A percentile compares a stretch with the other conserved stretches of the same genome.
phyloP scores from a whole-genome alignment of 1,140 invertebrate genomes.

The Nasonia vitripennis region DNA sequence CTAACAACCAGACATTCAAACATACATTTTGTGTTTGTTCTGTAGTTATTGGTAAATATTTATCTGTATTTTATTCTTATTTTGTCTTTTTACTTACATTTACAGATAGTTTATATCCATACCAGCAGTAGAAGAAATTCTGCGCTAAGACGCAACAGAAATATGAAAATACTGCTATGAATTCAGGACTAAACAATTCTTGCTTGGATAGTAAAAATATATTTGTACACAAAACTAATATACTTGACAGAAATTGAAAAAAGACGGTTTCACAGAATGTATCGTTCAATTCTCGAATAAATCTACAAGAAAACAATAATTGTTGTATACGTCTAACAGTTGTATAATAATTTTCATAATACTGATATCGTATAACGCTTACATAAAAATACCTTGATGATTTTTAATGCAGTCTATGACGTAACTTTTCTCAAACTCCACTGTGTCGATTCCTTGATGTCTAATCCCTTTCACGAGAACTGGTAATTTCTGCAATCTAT shows the following conservation, averaged over 20 bases:
- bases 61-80: neutral
- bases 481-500: neutral
- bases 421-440: neutral
- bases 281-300: conserved; percentile 48
- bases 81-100: neutral
- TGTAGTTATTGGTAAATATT: too few relatives aligned
- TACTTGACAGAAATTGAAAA: conserved; percentile 54
- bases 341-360: too few relatives aligned
- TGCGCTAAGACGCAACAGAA: conserved; percentile 52
- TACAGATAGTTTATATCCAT: conserved; percentile 53
- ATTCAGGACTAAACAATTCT: conserved; percentile 7
- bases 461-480: too few relatives aligned
- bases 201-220: conserved; percentile 51
- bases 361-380: conserved; percentile 1
- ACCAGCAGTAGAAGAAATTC: conserved; percentile 58
- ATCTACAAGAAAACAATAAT: conserved; percentile 44
- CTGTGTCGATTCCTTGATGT: neutral
- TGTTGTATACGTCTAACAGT: too few relatives aligned
- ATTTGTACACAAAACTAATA: conserved; percentile 52
- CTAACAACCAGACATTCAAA: neutral
- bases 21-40: too few relatives aligned
- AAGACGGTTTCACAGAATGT: conserved; percentile 49
- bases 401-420: conserved; percentile 49
- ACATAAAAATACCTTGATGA: conserved; percentile 57
- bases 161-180: conserved; percentile 36